phyloP scores from a whole-genome alignment of 2,888 invertebrate genomes.

The Octonoba sinensis region DNA sequence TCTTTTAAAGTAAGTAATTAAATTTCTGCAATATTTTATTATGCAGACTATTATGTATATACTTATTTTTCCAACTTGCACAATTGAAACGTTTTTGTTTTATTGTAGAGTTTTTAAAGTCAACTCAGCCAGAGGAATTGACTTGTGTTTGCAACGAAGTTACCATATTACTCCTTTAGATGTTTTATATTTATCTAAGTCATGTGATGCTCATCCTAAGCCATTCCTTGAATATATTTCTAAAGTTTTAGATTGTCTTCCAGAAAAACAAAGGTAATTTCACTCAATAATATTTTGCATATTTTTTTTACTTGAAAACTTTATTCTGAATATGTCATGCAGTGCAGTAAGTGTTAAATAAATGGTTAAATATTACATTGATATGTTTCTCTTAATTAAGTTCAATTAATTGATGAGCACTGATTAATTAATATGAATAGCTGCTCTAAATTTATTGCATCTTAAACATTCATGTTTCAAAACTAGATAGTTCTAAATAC shows the following conservation, averaged over 20 bases:
- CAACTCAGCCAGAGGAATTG: slow-evolving; percentile 49
- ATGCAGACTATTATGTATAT: background rate
- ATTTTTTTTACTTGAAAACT: background rate
- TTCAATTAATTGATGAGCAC: no score
- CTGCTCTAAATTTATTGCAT: no score
- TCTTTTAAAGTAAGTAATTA: slow-evolving; percentile 51
- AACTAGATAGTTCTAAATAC: no score
- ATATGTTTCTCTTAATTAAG: background rate
- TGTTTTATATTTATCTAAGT: slow-evolving; percentile 61
- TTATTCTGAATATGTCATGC: background rate
- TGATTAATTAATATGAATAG: no score
- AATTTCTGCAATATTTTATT: background rate
- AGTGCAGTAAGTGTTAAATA: background rate
- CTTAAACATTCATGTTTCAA: no score
- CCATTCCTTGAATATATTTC: slow-evolving; percentile 57
- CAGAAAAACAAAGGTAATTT: slow-evolving; percentile 41
- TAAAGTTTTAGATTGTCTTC: slow-evolving; percentile 50
- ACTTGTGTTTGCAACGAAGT: slow-evolving; percentile 59
- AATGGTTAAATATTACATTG: background rate
- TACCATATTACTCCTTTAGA: slow-evolving; percentile 59
- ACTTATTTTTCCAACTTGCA: background rate
- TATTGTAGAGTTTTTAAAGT: slow-evolving; percentile 46
- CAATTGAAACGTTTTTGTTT: background rate
- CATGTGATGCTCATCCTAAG: slow-evolving; percentile 43
- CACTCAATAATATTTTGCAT: background rate